Conservation (phyloP, 2,797 vertebrate genomes). For the Alcedo quadribrachys region DNA sequence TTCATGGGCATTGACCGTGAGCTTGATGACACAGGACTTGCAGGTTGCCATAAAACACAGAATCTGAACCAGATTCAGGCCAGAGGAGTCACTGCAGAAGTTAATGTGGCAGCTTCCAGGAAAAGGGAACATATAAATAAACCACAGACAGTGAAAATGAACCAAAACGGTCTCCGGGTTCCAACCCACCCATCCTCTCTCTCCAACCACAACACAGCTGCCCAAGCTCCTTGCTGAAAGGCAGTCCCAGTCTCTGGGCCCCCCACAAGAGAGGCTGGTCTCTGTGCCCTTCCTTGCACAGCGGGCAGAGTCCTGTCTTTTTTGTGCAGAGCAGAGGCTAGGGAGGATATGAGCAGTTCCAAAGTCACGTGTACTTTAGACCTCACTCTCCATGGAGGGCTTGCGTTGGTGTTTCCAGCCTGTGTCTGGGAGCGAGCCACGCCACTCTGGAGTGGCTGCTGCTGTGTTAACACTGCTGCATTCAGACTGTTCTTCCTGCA, state of each 20-base stretch:
- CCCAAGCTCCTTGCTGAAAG: constrained; percentile 40
- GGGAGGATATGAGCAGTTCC: constrained; percentile 7
- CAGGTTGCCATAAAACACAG: constrained; percentile 37
- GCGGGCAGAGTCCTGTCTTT: constrained; percentile 50
- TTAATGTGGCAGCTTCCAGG: constrained; percentile 43
- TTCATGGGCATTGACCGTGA: not conserved
- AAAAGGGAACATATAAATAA: constrained; percentile 72
- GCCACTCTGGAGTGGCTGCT: constrained; percentile 86
- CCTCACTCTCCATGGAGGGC: constrained; percentile 93
- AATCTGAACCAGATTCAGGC: constrained; percentile 46
- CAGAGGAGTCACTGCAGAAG: constrained; percentile 50
- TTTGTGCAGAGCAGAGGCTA: constrained; percentile 41
- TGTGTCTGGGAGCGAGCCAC: constrained; percentile 91
- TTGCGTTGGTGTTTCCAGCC: constrained; percentile 93
- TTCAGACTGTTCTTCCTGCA: constrained; percentile 95
- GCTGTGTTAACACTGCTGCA: constrained; percentile 91
- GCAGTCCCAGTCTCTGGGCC: constrained; percentile 44
- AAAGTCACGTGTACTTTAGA: constrained; percentile 76
- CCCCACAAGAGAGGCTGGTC: constrained; percentile 14
- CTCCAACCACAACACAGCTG: constrained; percentile 52
- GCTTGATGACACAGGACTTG: constrained; percentile 12
- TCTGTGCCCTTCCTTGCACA: constrained; percentile 28
- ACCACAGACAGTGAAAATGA: constrained; percentile 65
- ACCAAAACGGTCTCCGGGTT: constrained; percentile 59
- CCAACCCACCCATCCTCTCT: constrained; percentile 51